Evolutionary conservation across 2,113 vertebrate species (phyloP).

Genomic region (Solea senegalensis): DNA sequence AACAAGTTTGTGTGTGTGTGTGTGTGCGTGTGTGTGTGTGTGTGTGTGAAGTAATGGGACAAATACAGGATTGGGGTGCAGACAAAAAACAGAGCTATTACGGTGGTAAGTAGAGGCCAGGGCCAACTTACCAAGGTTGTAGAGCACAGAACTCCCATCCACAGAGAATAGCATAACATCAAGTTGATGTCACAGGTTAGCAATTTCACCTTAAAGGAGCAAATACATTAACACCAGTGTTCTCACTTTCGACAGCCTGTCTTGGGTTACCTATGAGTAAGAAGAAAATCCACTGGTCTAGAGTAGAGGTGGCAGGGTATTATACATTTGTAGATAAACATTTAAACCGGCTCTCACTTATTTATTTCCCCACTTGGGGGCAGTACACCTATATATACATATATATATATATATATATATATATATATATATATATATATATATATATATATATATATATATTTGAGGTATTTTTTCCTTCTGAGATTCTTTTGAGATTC

Average conservation of each 20-base stretch:
- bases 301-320: too few species aligned
- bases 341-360: not conserved
- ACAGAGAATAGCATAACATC: conserved; percentile 26
- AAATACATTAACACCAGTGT: conserved; percentile 16
- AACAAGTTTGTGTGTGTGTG: conserved; percentile 2
- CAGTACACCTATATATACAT: not conserved
- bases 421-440: too few species aligned
- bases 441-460: too few species aligned
- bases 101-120: conserved; percentile 71
- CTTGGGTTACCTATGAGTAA: not conserved
- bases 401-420: too few species aligned
- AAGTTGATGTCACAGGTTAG: conserved; percentile 56
- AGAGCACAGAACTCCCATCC: conserved; percentile 30
- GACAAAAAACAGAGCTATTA: conserved; percentile 63
- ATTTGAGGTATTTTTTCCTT: too few species aligned
- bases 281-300: not conserved
- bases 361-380: not conserved
- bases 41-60: conserved; percentile 58
- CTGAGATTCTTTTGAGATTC: too few species aligned
- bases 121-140: conserved; percentile 24
- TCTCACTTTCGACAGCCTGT: not conserved
- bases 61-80: conserved; percentile 59
- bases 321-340: too few species aligned
- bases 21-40: conserved; percentile 34
- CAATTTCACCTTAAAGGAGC: conserved; percentile 25